These are phyloP conservation scores for Zaprionus taronus DNA, from an alignment of 1,140 invertebrate species.

Conservation along the genomic window DNA sequence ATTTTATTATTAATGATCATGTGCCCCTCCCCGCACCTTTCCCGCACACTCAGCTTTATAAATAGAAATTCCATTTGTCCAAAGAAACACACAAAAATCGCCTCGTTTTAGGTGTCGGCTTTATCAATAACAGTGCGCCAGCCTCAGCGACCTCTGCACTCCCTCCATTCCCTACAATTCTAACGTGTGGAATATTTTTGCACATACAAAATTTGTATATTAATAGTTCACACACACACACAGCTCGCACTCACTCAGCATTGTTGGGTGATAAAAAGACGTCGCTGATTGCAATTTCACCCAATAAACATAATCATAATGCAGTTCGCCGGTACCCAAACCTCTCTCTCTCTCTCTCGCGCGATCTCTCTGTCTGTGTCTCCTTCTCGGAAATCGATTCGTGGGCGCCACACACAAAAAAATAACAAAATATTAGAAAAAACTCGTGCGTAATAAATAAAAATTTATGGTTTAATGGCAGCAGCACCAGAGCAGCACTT, in stretches of 20 bases:
- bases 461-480: constrained; percentile 51
- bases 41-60: constrained; percentile 12
- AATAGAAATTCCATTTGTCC: constrained; percentile 31
- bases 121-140: constrained; percentile 51
- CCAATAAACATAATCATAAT: constrained; percentile 35
- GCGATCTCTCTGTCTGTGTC: background rate
- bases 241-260: background rate
- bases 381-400: constrained; percentile 17
- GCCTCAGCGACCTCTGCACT: constrained; percentile 13
- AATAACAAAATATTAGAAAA: constrained; percentile 10
- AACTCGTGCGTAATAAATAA: constrained; percentile 37
- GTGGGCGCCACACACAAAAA: constrained; percentile 3
- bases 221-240: constrained; percentile 40
- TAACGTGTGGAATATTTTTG: constrained; percentile 52
- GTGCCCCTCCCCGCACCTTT: too few relatives aligned
- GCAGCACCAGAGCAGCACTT: constrained; percentile 13
- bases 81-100: background rate
- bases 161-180: background rate
- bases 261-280: constrained; percentile 46
- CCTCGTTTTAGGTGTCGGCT: constrained; percentile 15
- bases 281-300: constrained; percentile 32
- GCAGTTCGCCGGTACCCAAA: constrained; percentile 10
- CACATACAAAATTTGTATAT: constrained; percentile 54
- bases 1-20: constrained; percentile 25
- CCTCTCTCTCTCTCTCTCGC: background rate